These are phyloP conservation scores for Aphidius ervi DNA, from an alignment of 1,140 invertebrate species.

Conservation along the genomic window DNA sequence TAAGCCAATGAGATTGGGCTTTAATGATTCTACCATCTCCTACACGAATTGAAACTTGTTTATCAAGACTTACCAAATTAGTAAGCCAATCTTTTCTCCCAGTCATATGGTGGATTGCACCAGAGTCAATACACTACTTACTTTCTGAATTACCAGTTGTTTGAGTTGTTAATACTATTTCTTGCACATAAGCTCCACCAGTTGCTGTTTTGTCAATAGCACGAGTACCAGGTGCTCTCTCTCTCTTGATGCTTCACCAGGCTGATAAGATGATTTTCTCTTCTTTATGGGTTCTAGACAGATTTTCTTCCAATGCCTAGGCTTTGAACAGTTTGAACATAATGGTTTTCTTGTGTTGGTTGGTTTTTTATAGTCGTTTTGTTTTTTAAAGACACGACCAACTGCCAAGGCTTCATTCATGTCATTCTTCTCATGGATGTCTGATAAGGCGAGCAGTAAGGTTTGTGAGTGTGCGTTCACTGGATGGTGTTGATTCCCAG, in stretches of 20 bases:
- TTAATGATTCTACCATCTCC: slow-evolving; percentile 28
- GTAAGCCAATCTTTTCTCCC: slow-evolving; percentile 26
- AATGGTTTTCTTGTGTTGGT: background rate
- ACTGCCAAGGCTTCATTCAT: background rate
- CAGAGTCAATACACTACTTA: slow-evolving; percentile 29
- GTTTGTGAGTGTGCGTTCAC: slow-evolving; percentile 12
- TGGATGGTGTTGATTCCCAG: slow-evolving; percentile 35
- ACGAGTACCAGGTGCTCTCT: background rate
- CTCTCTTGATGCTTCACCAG: background rate
- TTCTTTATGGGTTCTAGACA: background rate
- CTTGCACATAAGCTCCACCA: background rate
- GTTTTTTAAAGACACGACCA: background rate
- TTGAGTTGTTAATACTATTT: background rate
- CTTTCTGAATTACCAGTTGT: background rate
- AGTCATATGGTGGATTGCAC: slow-evolving; percentile 29
- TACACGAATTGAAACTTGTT: slow-evolving; percentile 20
- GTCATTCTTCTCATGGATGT: background rate
- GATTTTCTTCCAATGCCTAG: slow-evolving; percentile 15
- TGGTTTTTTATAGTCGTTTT: background rate
- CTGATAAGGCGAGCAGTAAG: slow-evolving; percentile 29
- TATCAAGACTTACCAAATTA: slow-evolving; percentile 15
- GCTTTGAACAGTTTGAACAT: slow-evolving; percentile 23
- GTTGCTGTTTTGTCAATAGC: slow-evolving; percentile 11
- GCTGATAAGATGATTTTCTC: slow-evolving; percentile 11
- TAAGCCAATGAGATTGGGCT: slow-evolving; percentile 25